Evolutionary conservation across 2,113 vertebrate genomes (phyloP).

Genomic region (Helogale parvula): DNA sequence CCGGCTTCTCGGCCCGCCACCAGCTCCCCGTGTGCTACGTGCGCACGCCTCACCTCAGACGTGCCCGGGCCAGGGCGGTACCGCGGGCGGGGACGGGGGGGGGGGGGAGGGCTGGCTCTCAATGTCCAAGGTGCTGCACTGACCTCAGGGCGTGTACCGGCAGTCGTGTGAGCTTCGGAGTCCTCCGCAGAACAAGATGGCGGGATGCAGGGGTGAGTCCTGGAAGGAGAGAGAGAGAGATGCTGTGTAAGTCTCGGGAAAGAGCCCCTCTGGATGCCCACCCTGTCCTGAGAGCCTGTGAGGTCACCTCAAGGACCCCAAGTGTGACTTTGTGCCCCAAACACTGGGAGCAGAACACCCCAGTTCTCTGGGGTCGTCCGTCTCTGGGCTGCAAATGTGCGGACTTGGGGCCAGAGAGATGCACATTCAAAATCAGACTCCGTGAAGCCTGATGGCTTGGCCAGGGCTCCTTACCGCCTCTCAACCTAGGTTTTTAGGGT

Average conservation of each 20-base stretch:
- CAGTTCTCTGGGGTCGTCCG: fast-evolving
- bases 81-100: fast-evolving
- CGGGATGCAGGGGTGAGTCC: fast-evolving
- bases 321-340: neutral
- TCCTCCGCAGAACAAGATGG: fast-evolving
- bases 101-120: fast-evolving
- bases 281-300: fast-evolving
- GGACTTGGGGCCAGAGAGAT: neutral
- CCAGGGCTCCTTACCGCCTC: no score
- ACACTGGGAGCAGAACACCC: neutral
- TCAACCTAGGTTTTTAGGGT: fast-evolving
- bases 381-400: fast-evolving
- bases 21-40: fast-evolving
- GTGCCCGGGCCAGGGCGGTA: fast-evolving
- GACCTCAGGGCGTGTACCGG: neutral
- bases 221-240: neutral
- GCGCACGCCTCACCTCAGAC: fast-evolving
- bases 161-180: fast-evolving
- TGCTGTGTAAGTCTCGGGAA: neutral
- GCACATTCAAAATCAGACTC: neutral
- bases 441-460: neutral
- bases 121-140: neutral
- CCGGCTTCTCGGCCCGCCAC: fast-evolving
- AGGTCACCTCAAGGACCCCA: neutral
- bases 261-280: no score